These are phyloP conservation scores for Oxycera nigricornis DNA, from an alignment of 2,888 invertebrate genomes.

Conservation along the genomic window DNA sequence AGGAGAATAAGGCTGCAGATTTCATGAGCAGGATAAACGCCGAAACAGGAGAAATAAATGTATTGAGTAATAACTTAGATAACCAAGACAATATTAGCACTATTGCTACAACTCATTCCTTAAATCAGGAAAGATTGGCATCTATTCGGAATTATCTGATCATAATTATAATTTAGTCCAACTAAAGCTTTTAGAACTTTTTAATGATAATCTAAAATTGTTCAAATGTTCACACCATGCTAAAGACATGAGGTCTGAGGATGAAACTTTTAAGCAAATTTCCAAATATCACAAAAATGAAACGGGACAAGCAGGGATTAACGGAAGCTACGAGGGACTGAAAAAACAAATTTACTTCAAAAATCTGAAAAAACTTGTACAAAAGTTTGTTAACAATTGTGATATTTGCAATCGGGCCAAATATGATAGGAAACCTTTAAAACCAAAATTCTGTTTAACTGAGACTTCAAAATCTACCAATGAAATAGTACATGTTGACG, in stretches of 20 bases:
- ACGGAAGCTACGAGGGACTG: too few species aligned
- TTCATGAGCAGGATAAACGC: neutral
- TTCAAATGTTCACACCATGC: slow-evolving; percentile 42
- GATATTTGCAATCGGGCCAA: too few species aligned
- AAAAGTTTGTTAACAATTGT: too few species aligned
- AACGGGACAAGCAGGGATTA: slow-evolving; percentile 1
- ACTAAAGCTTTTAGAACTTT: neutral
- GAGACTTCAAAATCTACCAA: too few species aligned
- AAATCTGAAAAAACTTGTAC: too few species aligned
- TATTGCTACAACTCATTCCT: slow-evolving; percentile 30
- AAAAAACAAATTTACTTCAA: too few species aligned
- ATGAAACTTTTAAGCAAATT: slow-evolving; percentile 42
- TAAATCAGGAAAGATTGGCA: too few species aligned
- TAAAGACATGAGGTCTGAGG: slow-evolving; percentile 40
- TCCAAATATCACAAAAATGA: neutral
- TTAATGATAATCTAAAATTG: neutral
- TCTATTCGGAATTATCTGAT: too few species aligned
- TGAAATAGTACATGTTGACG: too few species aligned
- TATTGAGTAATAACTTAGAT: neutral
- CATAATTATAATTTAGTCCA: neutral
- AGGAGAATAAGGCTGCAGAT: neutral
- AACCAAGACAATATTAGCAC: neutral
- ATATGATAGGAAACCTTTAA: too few species aligned
- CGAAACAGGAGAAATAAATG: neutral
- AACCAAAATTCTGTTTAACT: too few species aligned